These are phyloP conservation scores for Linurgus olivaceus DNA, from an alignment of 2,797 vertebrate genomes.

Conservation along the genomic window DNA sequence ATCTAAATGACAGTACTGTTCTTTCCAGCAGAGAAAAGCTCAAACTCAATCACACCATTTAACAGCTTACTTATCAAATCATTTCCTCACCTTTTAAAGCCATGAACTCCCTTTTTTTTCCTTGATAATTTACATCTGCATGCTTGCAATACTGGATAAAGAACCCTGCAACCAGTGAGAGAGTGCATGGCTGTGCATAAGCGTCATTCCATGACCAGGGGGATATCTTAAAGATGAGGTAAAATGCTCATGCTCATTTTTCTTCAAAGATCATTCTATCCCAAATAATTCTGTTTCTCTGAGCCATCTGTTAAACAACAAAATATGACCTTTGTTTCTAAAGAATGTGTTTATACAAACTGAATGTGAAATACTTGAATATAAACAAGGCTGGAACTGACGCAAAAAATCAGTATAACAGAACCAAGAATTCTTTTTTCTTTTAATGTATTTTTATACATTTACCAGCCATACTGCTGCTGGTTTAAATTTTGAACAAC, in stretches of 20 bases:
- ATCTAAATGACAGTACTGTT: not conserved
- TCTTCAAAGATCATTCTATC: not conserved
- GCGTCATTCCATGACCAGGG: not conserved
- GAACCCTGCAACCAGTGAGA: not conserved
- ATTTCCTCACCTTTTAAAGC: not conserved
- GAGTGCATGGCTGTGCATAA: not conserved
- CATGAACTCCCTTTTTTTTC: not conserved
- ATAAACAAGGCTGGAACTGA: not conserved
- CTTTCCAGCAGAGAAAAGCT: not conserved
- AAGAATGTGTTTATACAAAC: not conserved
- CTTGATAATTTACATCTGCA: not conserved
- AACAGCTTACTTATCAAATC: not conserved
- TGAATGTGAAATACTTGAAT: not conserved
- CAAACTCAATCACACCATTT: not conserved
- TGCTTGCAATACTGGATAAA: conserved; percentile 13
- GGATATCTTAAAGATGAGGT: not conserved
- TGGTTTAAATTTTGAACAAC: not conserved
- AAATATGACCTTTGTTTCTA: not conserved
- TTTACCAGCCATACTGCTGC: not conserved
- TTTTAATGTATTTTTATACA: not conserved
- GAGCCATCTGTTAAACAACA: not conserved
- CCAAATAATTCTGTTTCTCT: conserved; percentile 14
- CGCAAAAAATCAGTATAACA: not conserved
- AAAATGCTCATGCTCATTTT: not conserved
- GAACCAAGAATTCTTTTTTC: not conserved